These are phyloP conservation scores for Arrhamphus sclerolepis DNA, from an alignment of 2,797 vertebrate genomes.

Conservation along the genomic window DNA sequence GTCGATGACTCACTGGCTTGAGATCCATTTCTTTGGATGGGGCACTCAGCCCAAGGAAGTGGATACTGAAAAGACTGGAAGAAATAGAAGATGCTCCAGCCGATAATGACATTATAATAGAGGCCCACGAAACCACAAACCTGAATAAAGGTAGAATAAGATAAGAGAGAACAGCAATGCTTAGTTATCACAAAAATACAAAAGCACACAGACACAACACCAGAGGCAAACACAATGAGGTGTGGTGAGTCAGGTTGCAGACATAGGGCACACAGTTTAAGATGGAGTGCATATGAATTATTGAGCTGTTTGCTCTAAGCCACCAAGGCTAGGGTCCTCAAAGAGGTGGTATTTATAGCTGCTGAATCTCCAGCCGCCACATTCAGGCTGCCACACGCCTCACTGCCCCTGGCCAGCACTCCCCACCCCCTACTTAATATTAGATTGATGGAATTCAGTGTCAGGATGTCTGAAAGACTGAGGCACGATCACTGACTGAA, in stretches of 20 bases:
- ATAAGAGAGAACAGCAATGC: constrained; percentile 6
- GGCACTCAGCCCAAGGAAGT: constrained; percentile 94
- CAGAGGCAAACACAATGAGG: constrained; percentile 4
- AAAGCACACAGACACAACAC: constrained; percentile 5
- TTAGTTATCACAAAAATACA: constrained; percentile 16
- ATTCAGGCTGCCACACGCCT: constrained; percentile 53
- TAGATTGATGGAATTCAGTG: constrained; percentile 52
- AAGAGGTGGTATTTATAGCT: constrained; percentile 81
- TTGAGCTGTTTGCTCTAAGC: constrained; percentile 79
- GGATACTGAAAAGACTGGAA: constrained; percentile 96
- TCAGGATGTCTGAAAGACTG: constrained; percentile 16
- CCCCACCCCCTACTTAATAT: constrained; percentile 28
- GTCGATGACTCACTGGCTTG: constrained; percentile 82
- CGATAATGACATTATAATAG: constrained; percentile 96
- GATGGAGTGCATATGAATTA: constrained; percentile 76
- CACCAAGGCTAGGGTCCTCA: constrained; percentile 52
- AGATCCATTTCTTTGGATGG: constrained; percentile 86
- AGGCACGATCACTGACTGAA: constrained; percentile 16
- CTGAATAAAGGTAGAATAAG: constrained; percentile 50
- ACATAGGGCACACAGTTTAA: constrained; percentile 52
- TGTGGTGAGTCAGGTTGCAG: constrained; percentile 17
- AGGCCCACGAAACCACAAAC: constrained; percentile 92
- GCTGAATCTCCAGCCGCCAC: constrained; percentile 57
- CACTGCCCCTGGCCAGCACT: constrained; percentile 41
- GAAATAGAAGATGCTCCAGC: constrained; percentile 98